A percentile compares a stretch with the other conserved stretches of the same genome.
Evolutionary conservation across 1,140 invertebrate genomes (phyloP).

Genomic region (Cydia strobilella): DNA sequence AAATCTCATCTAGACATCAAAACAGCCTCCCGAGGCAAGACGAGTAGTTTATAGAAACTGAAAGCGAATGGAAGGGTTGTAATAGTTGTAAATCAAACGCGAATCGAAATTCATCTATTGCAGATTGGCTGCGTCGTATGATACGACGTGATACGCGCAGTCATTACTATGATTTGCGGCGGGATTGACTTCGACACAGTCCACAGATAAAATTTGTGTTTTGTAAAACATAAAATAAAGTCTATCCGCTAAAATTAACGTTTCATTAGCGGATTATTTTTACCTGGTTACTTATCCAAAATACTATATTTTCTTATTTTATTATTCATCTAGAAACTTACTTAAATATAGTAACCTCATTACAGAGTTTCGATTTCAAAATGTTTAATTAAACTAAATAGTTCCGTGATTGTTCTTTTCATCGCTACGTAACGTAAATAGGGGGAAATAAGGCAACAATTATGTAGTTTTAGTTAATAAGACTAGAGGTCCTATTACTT

Average conservation of each 20-base stretch:
- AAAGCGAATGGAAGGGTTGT: slow-evolving; percentile 13
- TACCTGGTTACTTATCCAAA: too few relatives aligned
- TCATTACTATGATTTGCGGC: slow-evolving; percentile 37
- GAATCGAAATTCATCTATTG: slow-evolving; percentile 26
- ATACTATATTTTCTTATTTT: too few relatives aligned
- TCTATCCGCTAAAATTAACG: too few relatives aligned
- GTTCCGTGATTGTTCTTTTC: background rate
- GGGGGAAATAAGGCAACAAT: background rate
- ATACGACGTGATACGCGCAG: slow-evolving; percentile 28
- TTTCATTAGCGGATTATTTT: too few relatives aligned
- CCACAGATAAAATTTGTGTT: background rate
- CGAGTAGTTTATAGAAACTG: slow-evolving; percentile 17
- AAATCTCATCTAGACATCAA: slow-evolving; percentile 18
- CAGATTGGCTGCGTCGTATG: slow-evolving; percentile 22
- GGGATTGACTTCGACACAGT: slow-evolving; percentile 26
- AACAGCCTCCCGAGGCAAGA: slow-evolving; percentile 16
- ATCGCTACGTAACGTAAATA: background rate
- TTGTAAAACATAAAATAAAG: background rate
- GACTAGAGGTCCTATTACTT: background rate
- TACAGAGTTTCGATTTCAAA: background rate
- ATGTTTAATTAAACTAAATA: background rate
- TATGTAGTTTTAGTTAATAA: slow-evolving; percentile 15
- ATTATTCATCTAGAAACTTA: too few relatives aligned
- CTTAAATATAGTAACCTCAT: background rate
- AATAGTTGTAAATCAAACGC: slow-evolving; percentile 24